These are phyloP conservation scores for Drosophila repleta DNA, from an alignment of 1,140 invertebrate genomes.

Conservation along the genomic window DNA sequence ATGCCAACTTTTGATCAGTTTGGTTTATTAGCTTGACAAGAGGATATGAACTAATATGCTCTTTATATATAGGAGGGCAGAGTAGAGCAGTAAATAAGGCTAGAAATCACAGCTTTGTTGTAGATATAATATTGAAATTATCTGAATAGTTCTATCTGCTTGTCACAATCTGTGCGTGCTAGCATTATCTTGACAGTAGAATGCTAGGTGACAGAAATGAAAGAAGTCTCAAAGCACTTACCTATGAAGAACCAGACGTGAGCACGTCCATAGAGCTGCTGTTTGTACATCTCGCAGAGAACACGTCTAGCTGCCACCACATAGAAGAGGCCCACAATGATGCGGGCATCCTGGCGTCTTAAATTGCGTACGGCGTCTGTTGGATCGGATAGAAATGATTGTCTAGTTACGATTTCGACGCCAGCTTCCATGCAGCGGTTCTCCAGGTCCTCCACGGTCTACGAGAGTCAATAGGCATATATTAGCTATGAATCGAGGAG, in stretches of 20 bases:
- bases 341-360: slow-evolving; percentile 95
- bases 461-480: slow-evolving; percentile 24
- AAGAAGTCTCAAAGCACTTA: slow-evolving; percentile 81
- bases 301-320: slow-evolving; percentile 95
- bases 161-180: no score
- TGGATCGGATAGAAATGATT: slow-evolving; percentile 98
- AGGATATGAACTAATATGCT: no score
- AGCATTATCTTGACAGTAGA: no score
- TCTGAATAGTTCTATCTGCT: no score
- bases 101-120: no score
- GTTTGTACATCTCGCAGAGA: slow-evolving; percentile 98
- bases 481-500: no score
- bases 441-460: slow-evolving; percentile 99
- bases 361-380: slow-evolving; percentile 98
- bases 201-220: no score
- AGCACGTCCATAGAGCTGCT: slow-evolving; percentile 96
- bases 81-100: no score
- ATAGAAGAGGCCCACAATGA: slow-evolving; percentile 99
- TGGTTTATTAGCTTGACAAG: no score
- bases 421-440: slow-evolving; percentile 95
- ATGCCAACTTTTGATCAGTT: no score
- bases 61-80: no score
- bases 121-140: no score
- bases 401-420: slow-evolving; percentile 97
- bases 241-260: slow-evolving; percentile 99